These are phyloP conservation scores for Probaryconus sp. DNA, from an alignment of 1,140 invertebrate genomes.

Conservation along the genomic window DNA sequence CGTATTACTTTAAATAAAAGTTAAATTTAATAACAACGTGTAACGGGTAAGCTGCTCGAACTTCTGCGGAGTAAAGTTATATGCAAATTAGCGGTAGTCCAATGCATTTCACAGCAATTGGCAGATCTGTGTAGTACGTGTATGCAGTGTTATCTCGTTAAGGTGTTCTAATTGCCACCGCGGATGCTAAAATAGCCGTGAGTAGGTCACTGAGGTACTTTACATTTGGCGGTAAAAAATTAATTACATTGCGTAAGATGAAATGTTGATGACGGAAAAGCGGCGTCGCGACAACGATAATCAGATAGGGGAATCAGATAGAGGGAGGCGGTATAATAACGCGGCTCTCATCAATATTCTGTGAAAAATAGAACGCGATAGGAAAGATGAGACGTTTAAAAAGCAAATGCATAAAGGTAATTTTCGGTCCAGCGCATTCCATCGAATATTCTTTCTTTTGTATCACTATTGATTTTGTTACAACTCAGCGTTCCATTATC, in stretches of 20 bases:
- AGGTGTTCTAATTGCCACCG: slow-evolving; percentile 28
- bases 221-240: neutral
- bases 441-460: slow-evolving; percentile 17
- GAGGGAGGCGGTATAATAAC: too few relatives aligned
- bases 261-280: neutral
- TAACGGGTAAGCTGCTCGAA: neutral
- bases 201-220: slow-evolving; percentile 24
- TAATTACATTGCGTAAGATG: neutral
- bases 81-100: slow-evolving; percentile 31
- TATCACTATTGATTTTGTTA: slow-evolving; percentile 16
- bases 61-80: slow-evolving; percentile 11
- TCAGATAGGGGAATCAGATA: too few relatives aligned
- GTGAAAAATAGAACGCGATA: slow-evolving; percentile 20
- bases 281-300: neutral
- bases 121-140: slow-evolving; percentile 23
- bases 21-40: slow-evolving; percentile 17
- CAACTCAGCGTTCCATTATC: slow-evolving; percentile 23
- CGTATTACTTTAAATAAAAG: neutral
- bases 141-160: slow-evolving; percentile 36
- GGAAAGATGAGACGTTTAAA: slow-evolving; percentile 12
- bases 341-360: slow-evolving; percentile 4
- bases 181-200: slow-evolving; percentile 10
- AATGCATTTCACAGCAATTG: slow-evolving; percentile 21
- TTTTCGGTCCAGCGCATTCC: slow-evolving; percentile 18
- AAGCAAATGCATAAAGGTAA: slow-evolving; percentile 27